These are phyloP conservation scores for Toxotes jaculatrix DNA, from an alignment of 2,113 vertebrate species.

Conservation along the genomic window DNA sequence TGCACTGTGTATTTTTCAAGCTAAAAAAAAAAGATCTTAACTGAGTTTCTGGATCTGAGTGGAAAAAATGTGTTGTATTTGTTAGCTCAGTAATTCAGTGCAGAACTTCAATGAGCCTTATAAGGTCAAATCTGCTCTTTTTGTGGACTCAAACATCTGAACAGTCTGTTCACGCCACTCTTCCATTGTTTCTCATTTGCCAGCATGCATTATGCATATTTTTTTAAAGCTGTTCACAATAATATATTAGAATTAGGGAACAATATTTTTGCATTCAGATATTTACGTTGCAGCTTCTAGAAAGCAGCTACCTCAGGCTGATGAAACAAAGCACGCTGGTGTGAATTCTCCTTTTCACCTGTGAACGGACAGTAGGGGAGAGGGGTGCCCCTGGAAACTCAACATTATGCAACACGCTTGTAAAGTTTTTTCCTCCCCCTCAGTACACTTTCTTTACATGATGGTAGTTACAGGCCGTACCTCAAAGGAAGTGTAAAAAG, in stretches of 20 bases:
- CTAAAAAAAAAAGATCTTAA: conserved; percentile 6
- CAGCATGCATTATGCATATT: not conserved
- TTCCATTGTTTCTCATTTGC: not conserved
- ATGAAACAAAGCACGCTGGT: conserved; percentile 33
- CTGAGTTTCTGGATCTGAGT: conserved; percentile 4
- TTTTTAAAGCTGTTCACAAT: conserved; percentile 19
- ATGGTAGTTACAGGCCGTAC: conserved; percentile 55
- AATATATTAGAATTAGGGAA: conserved; percentile 7
- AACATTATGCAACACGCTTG: conserved; percentile 61
- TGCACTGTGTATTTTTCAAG: conserved; percentile 10
- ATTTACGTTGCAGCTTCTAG: not conserved
- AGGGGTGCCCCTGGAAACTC: conserved; percentile 27
- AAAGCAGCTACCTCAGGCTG: conserved; percentile 24
- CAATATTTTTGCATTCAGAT: conserved; percentile 26
- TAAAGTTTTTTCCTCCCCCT: conserved; percentile 34
- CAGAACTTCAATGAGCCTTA: conserved; percentile 23
- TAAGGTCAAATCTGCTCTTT: conserved; percentile 30
- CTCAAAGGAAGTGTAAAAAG: conserved; percentile 74
- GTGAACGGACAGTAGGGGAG: conserved; percentile 13
- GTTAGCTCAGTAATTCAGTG: conserved; percentile 26
- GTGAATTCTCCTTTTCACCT: conserved; percentile 53
- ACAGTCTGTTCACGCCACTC: conserved; percentile 1
- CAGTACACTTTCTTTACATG: conserved; percentile 54
- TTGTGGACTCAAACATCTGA: not conserved
- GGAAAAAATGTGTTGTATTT: conserved; percentile 28